phyloP scores from a whole-genome alignment of 2,888 invertebrate species.

The Lucinisca nassula region DNA sequence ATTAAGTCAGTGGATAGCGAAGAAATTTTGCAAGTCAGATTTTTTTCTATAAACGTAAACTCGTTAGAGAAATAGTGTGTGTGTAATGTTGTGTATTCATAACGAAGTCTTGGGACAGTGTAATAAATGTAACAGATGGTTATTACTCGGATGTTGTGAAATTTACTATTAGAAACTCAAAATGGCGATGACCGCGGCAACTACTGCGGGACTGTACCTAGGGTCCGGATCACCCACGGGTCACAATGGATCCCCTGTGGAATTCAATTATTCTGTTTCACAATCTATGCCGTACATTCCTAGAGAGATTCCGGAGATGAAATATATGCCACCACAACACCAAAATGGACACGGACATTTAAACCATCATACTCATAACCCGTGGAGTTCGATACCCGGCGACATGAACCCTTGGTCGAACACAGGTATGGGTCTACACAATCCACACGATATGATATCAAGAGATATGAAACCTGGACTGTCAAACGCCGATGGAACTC shows the following conservation, averaged over 20 bases:
- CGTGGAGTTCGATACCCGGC: conserved; percentile 91
- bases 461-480: conserved; percentile 89
- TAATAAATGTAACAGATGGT: conserved; percentile 29
- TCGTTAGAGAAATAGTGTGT: conserved; percentile 62
- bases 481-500: conserved; percentile 74
- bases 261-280: conserved; percentile 87
- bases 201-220: conserved; percentile 93
- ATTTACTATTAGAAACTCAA: conserved; percentile 45
- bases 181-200: conserved; percentile 94
- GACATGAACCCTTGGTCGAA: conserved; percentile 84
- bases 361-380: conserved; percentile 91
- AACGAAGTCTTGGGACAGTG: conserved; percentile 28
- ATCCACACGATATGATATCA: conserved; percentile 74
- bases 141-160: conserved; percentile 23
- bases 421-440: conserved; percentile 90
- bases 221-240: conserved; percentile 93
- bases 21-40: conserved; percentile 79
- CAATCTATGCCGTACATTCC: conserved; percentile 84
- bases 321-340: conserved; percentile 95
- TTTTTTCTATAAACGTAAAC: conserved; percentile 64
- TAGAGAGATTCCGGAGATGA: conserved; percentile 93
- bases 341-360: conserved; percentile 89
- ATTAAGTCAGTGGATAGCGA: conserved; percentile 90
- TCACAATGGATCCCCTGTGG: conserved; percentile 90
- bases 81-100: conserved; percentile 59